A percentile compares a stretch with the other conserved stretches of the same genome.
Conservation (phyloP, 2,797 vertebrate genomes). For the Danio albolineatus region DNA sequence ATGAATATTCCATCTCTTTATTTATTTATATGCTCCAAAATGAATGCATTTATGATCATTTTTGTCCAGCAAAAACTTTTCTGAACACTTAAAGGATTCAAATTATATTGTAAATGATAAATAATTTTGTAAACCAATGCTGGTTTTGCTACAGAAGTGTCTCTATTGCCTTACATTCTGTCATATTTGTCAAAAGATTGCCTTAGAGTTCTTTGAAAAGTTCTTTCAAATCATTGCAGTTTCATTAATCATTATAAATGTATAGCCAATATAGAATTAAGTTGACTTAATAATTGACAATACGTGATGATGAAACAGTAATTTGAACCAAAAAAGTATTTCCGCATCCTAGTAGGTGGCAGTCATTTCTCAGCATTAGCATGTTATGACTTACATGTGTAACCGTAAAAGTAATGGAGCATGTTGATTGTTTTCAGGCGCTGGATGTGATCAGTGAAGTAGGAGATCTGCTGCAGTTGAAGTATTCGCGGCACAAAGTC, state of each 20-base stretch:
- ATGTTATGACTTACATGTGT: slow-evolving; percentile 42
- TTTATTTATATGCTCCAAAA: neutral
- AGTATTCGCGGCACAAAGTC: slow-evolving; percentile 83
- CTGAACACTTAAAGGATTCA: neutral
- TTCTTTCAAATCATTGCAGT: neutral
- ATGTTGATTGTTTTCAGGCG: slow-evolving; percentile 71
- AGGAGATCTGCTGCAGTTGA: slow-evolving; percentile 85
- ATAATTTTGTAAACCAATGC: no score
- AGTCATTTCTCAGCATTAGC: slow-evolving; percentile 16
- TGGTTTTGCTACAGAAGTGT: neutral
- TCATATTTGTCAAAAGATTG: neutral
- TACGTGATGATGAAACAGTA: neutral
- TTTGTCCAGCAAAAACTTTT: neutral
- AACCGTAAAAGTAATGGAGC: slow-evolving; percentile 42
- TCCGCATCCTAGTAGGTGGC: slow-evolving; percentile 3
- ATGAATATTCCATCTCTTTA: neutral
- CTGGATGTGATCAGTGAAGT: slow-evolving; percentile 85
- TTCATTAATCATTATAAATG: neutral
- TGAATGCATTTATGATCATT: neutral
- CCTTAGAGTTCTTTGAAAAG: neutral
- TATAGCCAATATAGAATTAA: neutral
- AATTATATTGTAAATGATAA: no score
- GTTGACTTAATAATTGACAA: neutral
- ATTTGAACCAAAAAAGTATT: neutral
- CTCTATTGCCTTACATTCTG: neutral